These are phyloP conservation scores for Ctenicera cuprea DNA, from an alignment of 2,888 invertebrate genomes.

Conservation along the genomic window DNA sequence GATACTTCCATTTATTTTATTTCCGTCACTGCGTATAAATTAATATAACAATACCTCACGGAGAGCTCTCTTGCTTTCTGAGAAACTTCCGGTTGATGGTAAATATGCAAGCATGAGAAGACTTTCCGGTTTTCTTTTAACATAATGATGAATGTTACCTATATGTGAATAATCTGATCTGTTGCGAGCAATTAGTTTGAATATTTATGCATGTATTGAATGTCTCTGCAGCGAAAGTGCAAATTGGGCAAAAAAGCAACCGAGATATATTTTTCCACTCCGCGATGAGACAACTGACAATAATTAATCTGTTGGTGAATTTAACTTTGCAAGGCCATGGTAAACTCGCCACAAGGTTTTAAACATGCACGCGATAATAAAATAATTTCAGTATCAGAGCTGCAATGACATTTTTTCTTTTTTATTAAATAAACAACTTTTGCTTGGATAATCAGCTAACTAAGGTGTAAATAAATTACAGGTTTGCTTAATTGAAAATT, in stretches of 20 bases:
- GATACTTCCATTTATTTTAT: background rate
- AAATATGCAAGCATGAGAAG: background rate
- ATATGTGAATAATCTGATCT: background rate
- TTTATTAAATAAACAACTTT: background rate
- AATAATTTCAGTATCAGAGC: background rate
- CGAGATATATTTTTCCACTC: background rate
- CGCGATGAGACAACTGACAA: background rate
- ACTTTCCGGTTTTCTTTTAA: constrained; percentile 27
- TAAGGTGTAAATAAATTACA: background rate
- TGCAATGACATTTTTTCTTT: background rate
- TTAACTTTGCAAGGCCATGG: background rate
- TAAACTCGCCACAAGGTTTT: constrained; percentile 12
- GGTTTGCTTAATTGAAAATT: background rate
- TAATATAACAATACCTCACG: constrained; percentile 13
- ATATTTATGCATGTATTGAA: constrained; percentile 17
- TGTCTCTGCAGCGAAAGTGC: constrained; percentile 13
- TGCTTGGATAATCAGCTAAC: background rate
- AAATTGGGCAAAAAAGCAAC: constrained; percentile 1
- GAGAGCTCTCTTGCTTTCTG: background rate
- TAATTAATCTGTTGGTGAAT: background rate
- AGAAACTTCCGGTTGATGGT: background rate
- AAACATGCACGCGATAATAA: background rate
- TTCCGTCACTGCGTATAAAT: background rate
- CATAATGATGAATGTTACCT: background rate
- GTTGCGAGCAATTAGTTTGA: background rate